Conservation (phyloP, 2,888 invertebrate genomes). For the Protodeltote pygarga region DNA sequence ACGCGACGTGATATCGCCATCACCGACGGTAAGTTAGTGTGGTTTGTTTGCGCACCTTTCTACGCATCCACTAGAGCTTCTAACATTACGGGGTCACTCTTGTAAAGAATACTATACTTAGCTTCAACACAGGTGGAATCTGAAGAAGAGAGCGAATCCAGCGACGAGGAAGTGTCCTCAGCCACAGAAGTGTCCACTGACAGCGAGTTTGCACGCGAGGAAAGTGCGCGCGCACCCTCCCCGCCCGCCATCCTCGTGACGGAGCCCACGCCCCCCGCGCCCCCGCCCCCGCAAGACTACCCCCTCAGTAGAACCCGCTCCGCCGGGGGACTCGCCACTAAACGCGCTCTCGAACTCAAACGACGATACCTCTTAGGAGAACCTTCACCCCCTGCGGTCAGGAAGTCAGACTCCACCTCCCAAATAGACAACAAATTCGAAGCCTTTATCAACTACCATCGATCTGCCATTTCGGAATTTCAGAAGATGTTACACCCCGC, state of each 20-base stretch:
- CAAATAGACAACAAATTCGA: constrained; percentile 94
- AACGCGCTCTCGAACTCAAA: constrained; percentile 94
- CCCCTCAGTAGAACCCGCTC: constrained; percentile 93
- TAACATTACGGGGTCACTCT: constrained; percentile 13
- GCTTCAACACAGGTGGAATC: constrained; percentile 76
- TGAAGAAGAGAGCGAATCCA: constrained; percentile 87
- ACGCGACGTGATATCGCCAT: constrained; percentile 50
- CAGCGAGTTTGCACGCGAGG: constrained; percentile 96
- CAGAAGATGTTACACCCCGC: constrained; percentile 95
- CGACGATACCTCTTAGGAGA: constrained; percentile 94
- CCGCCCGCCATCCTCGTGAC: constrained; percentile 92
- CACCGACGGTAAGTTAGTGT: constrained; percentile 75
- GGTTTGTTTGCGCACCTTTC: constrained; percentile 57
- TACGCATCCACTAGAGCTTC: constrained; percentile 30
- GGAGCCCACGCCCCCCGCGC: constrained; percentile 93
- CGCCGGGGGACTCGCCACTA: constrained; percentile 95
- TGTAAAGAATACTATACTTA: constrained; percentile 32
- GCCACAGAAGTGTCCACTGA: constrained; percentile 97
- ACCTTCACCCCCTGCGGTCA: constrained; percentile 89
- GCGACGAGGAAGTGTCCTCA: constrained; percentile 92
- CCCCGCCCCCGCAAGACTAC: constrained; percentile 89
- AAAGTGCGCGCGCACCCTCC: constrained; percentile 89
- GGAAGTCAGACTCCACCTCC: constrained; percentile 94
- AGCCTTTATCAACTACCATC: too few relatives aligned
- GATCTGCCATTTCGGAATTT: constrained; percentile 95